Base-by-base conservation (phyloP, 1,140 invertebrate genomes). In the Thaumatotibia leucotreta region DNA sequence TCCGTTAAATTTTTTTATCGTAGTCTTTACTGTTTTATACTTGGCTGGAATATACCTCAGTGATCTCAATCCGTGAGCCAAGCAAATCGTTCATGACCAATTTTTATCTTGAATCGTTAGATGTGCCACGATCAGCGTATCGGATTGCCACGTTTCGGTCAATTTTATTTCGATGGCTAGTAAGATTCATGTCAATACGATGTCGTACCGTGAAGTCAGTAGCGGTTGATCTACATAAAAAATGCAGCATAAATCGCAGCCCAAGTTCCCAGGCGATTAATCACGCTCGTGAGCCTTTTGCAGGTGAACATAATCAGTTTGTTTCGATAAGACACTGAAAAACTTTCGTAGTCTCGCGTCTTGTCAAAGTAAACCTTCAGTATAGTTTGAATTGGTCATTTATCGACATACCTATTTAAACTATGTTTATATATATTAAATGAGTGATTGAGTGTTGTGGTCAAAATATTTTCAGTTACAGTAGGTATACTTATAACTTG, bases 221-320 rank as follows among this genome's bases (percentile, higher is more conserved):
- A 66, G 63, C 68, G 68, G 70, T 76, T 71, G 67, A 63, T 69
- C 69, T 63, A 75, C 68, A 66, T 69, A 73, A 72, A 73, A 79
- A 75, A 68, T 73, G 68, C 61, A 72, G 71, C 70, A 74, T 74
- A 76, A 76, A 76, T 74, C 64, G 69, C 65, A 64, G 64, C 65
- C 68, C 58, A 64, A 64, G 22, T 76, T 76, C 72, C 74, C 74
- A 74, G 73, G 69, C 70, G 67, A 76, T 74, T 76, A 69, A 63
- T 50, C 61, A 77, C 74, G 77, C 69, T 79, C 72, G 72, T 73
- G 69, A 73, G 72, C 70, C 68, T 29, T 22, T 39, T 35, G 33
- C 70, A 64, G 66, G 70, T 67, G 72, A 75, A 70, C 33, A 69
- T 9, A 61, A 72, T 65, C 62, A 32, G 67, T 72, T 70, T 65